Percentiles rank a stretch among this genome's conserved stretches.
Evolutionary conservation across 2,797 vertebrate species (phyloP).

Genomic region (Caiman crocodilus): DNA sequence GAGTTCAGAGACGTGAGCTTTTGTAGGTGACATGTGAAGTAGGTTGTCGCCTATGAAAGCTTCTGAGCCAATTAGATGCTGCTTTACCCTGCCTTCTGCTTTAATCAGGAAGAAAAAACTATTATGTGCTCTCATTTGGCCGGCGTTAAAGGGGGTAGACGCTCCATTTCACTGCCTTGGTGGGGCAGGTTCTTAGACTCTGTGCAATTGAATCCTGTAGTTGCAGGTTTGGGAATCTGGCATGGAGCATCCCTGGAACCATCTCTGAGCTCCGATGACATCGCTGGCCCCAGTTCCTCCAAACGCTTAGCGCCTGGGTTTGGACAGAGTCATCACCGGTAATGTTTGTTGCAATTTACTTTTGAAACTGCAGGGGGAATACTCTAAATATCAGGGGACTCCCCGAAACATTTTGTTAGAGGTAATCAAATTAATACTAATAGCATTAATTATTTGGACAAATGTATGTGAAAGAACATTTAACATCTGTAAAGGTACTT

Average conservation of each 20-base stretch:
- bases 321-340: conserved; percentile 35
- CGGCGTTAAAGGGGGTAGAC: not conserved
- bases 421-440: conserved; percentile 67
- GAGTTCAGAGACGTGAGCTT: too few relatives aligned
- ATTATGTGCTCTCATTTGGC: not conserved
- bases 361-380: not conserved
- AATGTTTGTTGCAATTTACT: conserved; percentile 58
- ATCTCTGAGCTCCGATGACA: too few relatives aligned
- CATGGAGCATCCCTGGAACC: not conserved
- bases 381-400: conserved; percentile 33
- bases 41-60: too few relatives aligned
- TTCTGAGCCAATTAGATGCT: too few relatives aligned
- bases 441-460: not conserved
- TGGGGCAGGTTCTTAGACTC: not conserved
- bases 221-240: not conserved
- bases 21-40: too few relatives aligned
- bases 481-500: conserved; percentile 53
- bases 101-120: not conserved
- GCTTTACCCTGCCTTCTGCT: not conserved
- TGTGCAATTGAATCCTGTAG: not conserved
- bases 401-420: conserved; percentile 66
- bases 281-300: conserved; percentile 3
- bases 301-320: conserved; percentile 40
- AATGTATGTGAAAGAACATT: not conserved
- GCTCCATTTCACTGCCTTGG: not conserved